These are phyloP conservation scores for Chymomyza procnemis DNA, from an alignment of 2,888 invertebrate species.

Conservation along the genomic window DNA sequence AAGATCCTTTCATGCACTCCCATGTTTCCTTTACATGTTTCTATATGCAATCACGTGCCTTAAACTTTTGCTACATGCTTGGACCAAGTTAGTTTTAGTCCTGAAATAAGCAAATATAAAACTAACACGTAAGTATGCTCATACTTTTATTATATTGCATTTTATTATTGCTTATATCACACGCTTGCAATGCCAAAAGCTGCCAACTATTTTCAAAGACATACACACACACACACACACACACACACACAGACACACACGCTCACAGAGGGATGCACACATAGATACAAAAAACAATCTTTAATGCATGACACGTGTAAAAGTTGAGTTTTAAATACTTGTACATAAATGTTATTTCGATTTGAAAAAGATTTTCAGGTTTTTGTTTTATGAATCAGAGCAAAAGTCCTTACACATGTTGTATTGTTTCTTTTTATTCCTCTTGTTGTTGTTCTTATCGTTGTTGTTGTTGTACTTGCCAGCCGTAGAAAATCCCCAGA, in stretches of 20 bases:
- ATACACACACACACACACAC: conserved; percentile 4
- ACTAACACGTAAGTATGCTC: conserved; percentile 43
- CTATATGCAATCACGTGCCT: conserved; percentile 28
- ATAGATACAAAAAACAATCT: conserved; percentile 3
- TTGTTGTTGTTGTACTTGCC: neutral
- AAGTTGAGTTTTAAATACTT: conserved; percentile 66
- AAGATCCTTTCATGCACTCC: too few species aligned
- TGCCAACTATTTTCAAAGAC: conserved; percentile 6
- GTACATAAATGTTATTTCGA: conserved; percentile 53
- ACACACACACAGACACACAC: neutral
- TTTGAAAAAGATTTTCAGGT: conserved; percentile 39
- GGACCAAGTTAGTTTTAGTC: conserved; percentile 37
- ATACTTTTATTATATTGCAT: conserved; percentile 45
- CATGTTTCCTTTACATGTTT: neutral
- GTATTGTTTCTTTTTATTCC: neutral
- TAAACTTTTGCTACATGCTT: conserved; percentile 34
- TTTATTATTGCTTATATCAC: conserved; percentile 42
- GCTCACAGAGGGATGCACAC: conserved; percentile 25
- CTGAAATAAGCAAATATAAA: conserved; percentile 44
- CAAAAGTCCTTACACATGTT: conserved; percentile 27
- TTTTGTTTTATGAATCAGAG: conserved; percentile 60
- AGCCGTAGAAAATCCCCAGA: neutral
- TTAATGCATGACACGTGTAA: conserved; percentile 64
- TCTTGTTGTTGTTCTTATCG: neutral
- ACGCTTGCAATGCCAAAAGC: conserved; percentile 5